Evolutionary conservation across 1,140 invertebrate genomes (phyloP).

Genomic region (Parapsyche elsis): DNA sequence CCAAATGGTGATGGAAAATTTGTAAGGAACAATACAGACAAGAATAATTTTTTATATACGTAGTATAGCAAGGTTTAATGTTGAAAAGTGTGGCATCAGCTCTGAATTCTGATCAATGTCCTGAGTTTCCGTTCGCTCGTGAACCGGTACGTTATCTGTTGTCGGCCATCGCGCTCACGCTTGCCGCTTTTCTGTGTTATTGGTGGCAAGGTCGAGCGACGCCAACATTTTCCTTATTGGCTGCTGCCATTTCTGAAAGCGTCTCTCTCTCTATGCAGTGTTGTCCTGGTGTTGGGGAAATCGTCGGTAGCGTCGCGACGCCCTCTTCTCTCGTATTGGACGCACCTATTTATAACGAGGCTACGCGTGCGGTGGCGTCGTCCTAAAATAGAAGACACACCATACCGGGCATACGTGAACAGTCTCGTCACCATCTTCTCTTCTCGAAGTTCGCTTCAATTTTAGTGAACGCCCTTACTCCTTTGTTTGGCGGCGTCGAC

Average conservation of each 20-base stretch:
- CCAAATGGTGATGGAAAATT: too few relatives aligned
- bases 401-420: constrained; percentile 25
- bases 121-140: too few relatives aligned
- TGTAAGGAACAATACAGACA: too few relatives aligned
- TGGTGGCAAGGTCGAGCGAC: constrained; percentile 16
- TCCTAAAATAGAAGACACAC: constrained; percentile 45
- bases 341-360: constrained; percentile 44
- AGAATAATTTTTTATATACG: too few relatives aligned
- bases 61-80: too few relatives aligned
- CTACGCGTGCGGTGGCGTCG: constrained; percentile 50
- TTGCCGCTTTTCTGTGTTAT: neutral
- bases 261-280: neutral
- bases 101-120: too few relatives aligned
- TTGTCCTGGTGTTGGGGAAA: constrained; percentile 26
- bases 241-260: neutral
- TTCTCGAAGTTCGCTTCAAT: neutral
- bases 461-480: neutral
- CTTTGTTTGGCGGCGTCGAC: neutral
- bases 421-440: neutral
- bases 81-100: too few relatives aligned
- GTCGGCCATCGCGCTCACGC: neutral
- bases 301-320: constrained; percentile 23
- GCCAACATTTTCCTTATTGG: constrained; percentile 12
- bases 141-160: neutral
- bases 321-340: neutral